Evolutionary conservation across 35 echinoderm and acorn worm species (phyloP), one percentile per base, ranked within the genome.

Genomic region (Apostichopus californicus): DNA sequence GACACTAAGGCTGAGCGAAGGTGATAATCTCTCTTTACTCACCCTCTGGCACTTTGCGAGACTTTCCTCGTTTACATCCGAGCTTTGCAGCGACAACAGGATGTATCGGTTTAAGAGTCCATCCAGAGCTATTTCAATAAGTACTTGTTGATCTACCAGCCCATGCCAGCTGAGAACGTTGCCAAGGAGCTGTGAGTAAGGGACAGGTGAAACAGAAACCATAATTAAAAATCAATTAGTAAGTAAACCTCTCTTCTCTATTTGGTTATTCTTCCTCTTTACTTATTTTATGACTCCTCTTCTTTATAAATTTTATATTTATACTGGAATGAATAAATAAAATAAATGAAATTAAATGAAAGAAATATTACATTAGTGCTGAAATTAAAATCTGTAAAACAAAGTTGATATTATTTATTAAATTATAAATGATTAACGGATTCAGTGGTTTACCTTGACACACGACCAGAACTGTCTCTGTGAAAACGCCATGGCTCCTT

Each of bases 401-500:
- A 46, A 46, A 46, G 34, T 46, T 46, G 34, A 46, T 3, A 46
- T 46, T 46, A 46, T 46, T 46, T 46, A 46, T 46, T 46, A 46
- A 46, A 46, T 46, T 46, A 46, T 46, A 46, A 46, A 46, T 46
- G 34, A 46, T 46, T 46, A 46, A 46, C 34, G 3, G 34, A 46
- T 46, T 46, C 2, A 61, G 58, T 61, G 58, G 8, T 81, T 83
- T 90, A 98, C 96, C 94, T 98, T 98, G 11, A 95, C 93, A 95
- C 96, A 94, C 9, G 94, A 95, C 96, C 96, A 98, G 68, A 98
- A 98, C 94, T 98, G 96, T 79, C 96, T 98, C 63, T 98, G 96
- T 52, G 95, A 13, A 86, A 98, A 98, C 23, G 13, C 60, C 56
- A 91, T 84, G 21, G 96, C 94, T 56, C 94, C 96, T 23, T 90